Conservation (phyloP, 2,888 invertebrate species). For the Limnephilus rhombicus region DNA sequence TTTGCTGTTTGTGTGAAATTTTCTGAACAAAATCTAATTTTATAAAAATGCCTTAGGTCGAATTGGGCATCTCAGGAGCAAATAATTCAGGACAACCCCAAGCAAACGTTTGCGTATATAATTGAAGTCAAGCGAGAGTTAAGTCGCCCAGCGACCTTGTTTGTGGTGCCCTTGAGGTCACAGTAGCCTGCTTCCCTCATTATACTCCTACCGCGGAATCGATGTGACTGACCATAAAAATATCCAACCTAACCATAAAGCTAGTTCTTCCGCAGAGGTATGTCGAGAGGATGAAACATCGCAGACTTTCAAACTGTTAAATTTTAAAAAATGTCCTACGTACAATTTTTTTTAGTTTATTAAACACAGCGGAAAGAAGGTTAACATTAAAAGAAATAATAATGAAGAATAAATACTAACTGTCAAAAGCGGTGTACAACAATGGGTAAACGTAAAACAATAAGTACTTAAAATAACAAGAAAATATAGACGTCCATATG, state of each 20-base stretch:
- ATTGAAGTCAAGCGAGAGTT: slow-evolving; percentile 26
- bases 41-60: not conserved
- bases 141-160: slow-evolving; percentile 55
- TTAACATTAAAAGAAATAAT: too few relatives aligned
- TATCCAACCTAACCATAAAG: not conserved
- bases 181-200: not conserved
- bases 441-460: too few relatives aligned
- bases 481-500: too few relatives aligned
- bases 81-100: not conserved
- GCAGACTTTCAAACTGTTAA: not conserved
- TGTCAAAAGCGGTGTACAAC: too few relatives aligned
- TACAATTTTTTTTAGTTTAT: too few relatives aligned
- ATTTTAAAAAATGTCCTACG: too few relatives aligned
- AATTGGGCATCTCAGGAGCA: not conserved
- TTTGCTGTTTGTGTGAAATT: not conserved
- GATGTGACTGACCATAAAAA: not conserved
- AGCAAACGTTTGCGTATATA: slow-evolving; percentile 3
- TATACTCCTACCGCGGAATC: not conserved
- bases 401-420: too few relatives aligned
- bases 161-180: slow-evolving; percentile 47
- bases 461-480: too few relatives aligned
- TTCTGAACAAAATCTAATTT: not conserved
- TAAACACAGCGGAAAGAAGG: too few relatives aligned
- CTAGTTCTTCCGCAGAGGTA: not conserved
- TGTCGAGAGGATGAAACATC: not conserved